Percentiles rank a stretch among this genome's conserved stretches.
These are phyloP conservation scores for Azemiops feae DNA, from an alignment of 2,113 vertebrate genomes.

Conservation along the genomic window DNA sequence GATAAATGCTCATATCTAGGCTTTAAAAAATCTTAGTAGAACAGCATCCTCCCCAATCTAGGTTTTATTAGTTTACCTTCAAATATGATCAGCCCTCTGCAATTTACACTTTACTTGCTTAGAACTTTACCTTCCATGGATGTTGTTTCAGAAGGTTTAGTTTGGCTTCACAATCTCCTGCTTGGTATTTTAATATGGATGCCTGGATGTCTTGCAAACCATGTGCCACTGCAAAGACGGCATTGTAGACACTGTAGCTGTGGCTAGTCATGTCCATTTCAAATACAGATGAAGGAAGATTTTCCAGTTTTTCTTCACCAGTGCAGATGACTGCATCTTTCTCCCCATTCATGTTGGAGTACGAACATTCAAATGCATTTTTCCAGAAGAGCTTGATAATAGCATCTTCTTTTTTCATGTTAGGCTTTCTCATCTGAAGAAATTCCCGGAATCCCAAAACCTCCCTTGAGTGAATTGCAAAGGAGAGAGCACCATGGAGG, in stretches of 20 bases:
- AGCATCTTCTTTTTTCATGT: background rate
- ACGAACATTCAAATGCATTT: background rate
- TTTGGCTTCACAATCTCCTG: background rate
- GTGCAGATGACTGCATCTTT: background rate
- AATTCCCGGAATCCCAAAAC: conserved; percentile 3
- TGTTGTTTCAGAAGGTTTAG: background rate
- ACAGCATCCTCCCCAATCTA: background rate
- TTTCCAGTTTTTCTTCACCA: background rate
- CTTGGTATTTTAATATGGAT: background rate
- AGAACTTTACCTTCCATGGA: background rate
- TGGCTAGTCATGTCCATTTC: background rate
- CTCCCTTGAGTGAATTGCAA: background rate
- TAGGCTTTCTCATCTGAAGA: background rate
- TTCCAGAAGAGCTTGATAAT: background rate
- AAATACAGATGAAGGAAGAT: background rate
- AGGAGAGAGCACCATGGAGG: background rate
- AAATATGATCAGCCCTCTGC: background rate
- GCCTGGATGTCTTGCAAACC: background rate
- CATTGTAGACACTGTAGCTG: background rate
- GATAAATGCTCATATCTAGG: too few relatives aligned
- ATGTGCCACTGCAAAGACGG: background rate
- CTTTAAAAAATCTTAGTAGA: background rate
- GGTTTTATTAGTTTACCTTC: background rate
- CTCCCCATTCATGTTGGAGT: too few relatives aligned
- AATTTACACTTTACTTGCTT: background rate